Evolutionary conservation across 2,888 invertebrate species (phyloP), one percentile per base, ranked within the genome.

Genomic region (Arge pagana): DNA sequence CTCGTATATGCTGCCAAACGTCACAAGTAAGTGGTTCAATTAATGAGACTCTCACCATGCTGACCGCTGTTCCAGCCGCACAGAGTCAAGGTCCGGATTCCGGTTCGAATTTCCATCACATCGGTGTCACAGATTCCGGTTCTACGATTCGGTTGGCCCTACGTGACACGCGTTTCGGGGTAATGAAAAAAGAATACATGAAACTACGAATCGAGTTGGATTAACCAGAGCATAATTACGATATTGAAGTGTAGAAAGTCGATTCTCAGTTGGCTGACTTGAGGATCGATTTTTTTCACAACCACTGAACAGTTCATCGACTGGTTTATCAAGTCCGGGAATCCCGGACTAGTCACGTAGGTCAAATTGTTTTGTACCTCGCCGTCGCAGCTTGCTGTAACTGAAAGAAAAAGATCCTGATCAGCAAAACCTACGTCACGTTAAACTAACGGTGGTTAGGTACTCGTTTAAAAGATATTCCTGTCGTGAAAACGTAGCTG

Each of bases 21-120:
- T n/a, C n/a, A n/a, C n/a, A n/a, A n/a, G n/a, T 2, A 26, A 26
- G n/a, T 26, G 28, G 28, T 10, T 10, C 24, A 35, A 31, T 35
- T 23, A 23, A 45, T n/a, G n/a, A 30, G 21, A 52, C 66, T 78
- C 83, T 82, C 75, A 91, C 92, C 80, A 64, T 92, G 92, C 64
- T 92, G 92, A 10, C 90, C 90, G 66, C 88, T 90, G 68, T 92
- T 92, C 68, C 89, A 85, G 1, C 92, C 92, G 68, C 92, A 92
- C 7, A 92, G 63, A 10, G 81, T 83, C 58, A 91, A 80, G 37
- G 62, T 70, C 49, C 57, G 68, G 51, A 71, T 67, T 6, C 66
- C 70, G 24, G 65, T 71, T 50, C 60, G 68, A 48, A 71, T 68
- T 62, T 71, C 62, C 68, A 80, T 76, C 15, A 84, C 78, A 66